Evolutionary conservation across 2,797 vertebrate species (phyloP).

Genomic region (Parauchenoglanis ngamensis): DNA sequence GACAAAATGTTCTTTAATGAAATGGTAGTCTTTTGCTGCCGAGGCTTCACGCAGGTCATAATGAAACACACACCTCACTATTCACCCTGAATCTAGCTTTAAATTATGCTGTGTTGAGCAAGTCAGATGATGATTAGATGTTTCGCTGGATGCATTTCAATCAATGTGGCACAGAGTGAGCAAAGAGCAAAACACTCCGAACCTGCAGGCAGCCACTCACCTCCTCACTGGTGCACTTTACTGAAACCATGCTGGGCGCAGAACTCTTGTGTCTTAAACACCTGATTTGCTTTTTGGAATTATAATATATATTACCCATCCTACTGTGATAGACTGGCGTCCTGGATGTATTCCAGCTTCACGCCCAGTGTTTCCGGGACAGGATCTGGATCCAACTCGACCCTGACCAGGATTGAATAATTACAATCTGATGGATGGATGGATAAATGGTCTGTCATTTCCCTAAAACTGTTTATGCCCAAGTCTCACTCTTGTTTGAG

Average conservation of each 20-base stretch:
- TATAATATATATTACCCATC: background rate
- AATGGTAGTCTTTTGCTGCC: background rate
- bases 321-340: background rate
- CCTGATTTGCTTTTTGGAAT: background rate
- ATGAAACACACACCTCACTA: background rate
- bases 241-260: background rate
- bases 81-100: no score
- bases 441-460: background rate
- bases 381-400: background rate
- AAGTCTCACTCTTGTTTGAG: background rate
- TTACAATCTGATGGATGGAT: background rate
- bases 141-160: background rate
- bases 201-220: slow-evolving; percentile 11
- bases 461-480: background rate
- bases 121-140: background rate
- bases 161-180: background rate
- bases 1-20: background rate
- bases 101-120: background rate
- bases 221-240: background rate
- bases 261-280: background rate
- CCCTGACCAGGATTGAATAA: background rate
- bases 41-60: background rate
- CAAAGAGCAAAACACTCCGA: slow-evolving; percentile 3
- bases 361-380: background rate
- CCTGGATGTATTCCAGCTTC: background rate